Evolutionary conservation across 1,140 invertebrate species (phyloP), one percentile per base, ranked within the genome.

Genomic region (Cydia amplana): DNA sequence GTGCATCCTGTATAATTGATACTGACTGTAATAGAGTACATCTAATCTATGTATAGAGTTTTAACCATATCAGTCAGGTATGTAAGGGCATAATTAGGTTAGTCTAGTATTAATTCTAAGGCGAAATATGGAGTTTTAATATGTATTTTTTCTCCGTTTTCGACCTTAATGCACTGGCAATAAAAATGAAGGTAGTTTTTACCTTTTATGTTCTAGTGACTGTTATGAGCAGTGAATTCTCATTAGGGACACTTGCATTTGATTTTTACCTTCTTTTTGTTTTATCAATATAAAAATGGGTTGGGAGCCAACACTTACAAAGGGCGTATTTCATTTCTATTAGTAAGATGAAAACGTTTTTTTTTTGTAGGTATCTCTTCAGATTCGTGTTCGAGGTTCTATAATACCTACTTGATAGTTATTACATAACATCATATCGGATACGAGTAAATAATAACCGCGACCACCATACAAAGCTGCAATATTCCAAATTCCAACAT

Each of bases 41-140:
- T 16, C 36, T 67, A 64, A 64, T 49, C 72, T 74, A 60, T 60
- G 67, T 75, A 65, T 18, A 74, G 36, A 55, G 46, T 63, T 74
- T 55, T 63, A 67, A 46, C 12, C 82, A 84, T 86, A 87, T 86
- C 84, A 86, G 78, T 85, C 80, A 82, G 85, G 77, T 78, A 78
- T 81, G 74, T 78, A 78, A 82, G 81, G 84, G 84, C 84, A 82
- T 79, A 28, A 28, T 2, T 28, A 75, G 28, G 65, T 36, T 76
- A 72, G 20, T 72, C 18, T 72, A 55, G 32, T 43, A 77, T 64
- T 75, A 55, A 75, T 46, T 18, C 36, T 16, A 51, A 64, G 73
- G 73, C 73, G 20, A 23, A 23, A 60, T 20, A 12, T 60, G 55
- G 20, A 60, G 20, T 23, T 60, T 23, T 60, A 7, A 60, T 18